Conservation (phyloP, 2,888 invertebrate species). For the Epistrophe grossulariae region DNA sequence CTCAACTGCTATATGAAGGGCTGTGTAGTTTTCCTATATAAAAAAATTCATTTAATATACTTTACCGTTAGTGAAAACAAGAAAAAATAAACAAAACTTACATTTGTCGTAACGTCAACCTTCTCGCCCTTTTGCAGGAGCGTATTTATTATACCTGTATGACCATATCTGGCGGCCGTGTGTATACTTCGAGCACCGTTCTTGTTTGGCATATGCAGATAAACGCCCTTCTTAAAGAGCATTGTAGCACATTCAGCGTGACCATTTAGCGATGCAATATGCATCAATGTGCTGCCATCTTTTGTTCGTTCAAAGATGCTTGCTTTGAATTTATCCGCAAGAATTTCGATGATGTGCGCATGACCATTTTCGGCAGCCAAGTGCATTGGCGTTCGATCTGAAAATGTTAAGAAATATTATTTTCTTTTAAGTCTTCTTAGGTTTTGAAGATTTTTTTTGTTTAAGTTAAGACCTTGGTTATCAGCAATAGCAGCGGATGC, state of each 20-base stretch:
- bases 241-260: slow-evolving; percentile 99
- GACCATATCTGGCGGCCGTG: slow-evolving; percentile 98
- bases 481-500: slow-evolving; percentile 98
- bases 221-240: slow-evolving; percentile 99
- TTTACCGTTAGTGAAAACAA: neutral
- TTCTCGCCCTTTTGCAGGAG: slow-evolving; percentile 97
- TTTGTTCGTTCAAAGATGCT: slow-evolving; percentile 98
- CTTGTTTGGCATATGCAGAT: slow-evolving; percentile 99
- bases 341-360: slow-evolving; percentile 96
- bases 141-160: slow-evolving; percentile 98
- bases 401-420: neutral
- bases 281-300: slow-evolving; percentile 99
- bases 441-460: too few species aligned
- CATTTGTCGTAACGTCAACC: slow-evolving; percentile 97
- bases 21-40: slow-evolving; percentile 96
- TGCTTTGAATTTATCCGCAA: slow-evolving; percentile 99
- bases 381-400: slow-evolving; percentile 98
- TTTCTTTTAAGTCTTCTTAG: neutral
- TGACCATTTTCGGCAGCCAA: slow-evolving; percentile 99
- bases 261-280: slow-evolving; percentile 98
- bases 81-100: slow-evolving; percentile 83
- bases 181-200: slow-evolving; percentile 97
- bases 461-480: slow-evolving; percentile 88
- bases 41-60: neutral
- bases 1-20: slow-evolving; percentile 98